Base-by-base conservation (phyloP, 2,797 vertebrate genomes). In the Coluber constrictor region DNA sequence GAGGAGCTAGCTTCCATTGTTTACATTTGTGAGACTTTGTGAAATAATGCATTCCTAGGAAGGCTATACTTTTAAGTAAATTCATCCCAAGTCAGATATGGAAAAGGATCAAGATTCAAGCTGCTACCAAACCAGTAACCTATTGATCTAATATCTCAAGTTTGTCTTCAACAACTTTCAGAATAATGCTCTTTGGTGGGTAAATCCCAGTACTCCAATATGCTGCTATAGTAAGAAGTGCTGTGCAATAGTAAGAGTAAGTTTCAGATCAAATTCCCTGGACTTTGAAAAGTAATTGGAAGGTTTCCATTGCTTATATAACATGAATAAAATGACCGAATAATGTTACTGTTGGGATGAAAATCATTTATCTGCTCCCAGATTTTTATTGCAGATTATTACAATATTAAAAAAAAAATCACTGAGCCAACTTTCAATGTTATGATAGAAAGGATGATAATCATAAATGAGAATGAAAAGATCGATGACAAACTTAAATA, bases 251-350 rank as follows among this genome's bases (percentile, higher is more conserved):
- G 51, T 93, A 92, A 74, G 56, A 95, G 37, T 59, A 94, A 16
- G 92, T 94, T 90, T 87, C 2, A 15, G 93, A 94, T 13, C 47
- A 92, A 29, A 93, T 83, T 54, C 61, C 60, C 32, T 25, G 6
- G 2, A 32, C 91, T 95, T 93, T 93, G 0, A 3, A 95, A 95
- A 93, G 10, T 94, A 93, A 90, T 90, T 56, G 83, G 93, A 60
- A 10, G 3, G 70, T 95, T 95, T 95, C 90, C 89, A 95, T 9
- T n/a, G 87, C 51, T 94, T 1, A 13, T 92, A 54, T 61, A 54
- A 92, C 79, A 29, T 83, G 93, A 95, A 91, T 89, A 91, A 95
- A 79, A 92, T 43, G 92, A 51, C 90, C 27, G 89, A 92, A 43
- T 60, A 86, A 27, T 92, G 86, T 94, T 87, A 6, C 7, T 63